phyloP scores from a whole-genome alignment of 2,888 invertebrate species.

The Tipula unca region DNA sequence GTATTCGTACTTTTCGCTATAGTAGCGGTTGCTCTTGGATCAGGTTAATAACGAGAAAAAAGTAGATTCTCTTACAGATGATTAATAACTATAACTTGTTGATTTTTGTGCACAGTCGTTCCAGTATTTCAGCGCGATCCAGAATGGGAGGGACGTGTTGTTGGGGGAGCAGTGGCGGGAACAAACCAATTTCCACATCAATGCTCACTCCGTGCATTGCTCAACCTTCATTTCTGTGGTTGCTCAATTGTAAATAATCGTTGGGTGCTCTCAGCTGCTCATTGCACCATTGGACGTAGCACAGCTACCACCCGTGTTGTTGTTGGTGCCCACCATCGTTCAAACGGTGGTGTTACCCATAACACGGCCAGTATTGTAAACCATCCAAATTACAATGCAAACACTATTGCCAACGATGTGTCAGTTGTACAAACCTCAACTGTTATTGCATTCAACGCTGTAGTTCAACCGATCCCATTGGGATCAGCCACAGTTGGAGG shows the following conservation, averaged over 20 bases:
- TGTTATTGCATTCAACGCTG: conserved; percentile 18
- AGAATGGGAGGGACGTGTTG: conserved; percentile 23
- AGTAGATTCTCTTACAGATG: background rate
- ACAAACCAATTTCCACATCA: conserved; percentile 22
- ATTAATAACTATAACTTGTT: background rate
- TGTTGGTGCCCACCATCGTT: background rate
- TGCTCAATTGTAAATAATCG: background rate
- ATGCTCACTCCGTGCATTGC: conserved; percentile 19
- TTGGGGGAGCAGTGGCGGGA: conserved; percentile 18
- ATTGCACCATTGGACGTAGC: background rate
- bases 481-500: background rate
- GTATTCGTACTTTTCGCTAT: background rate
- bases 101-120: background rate
- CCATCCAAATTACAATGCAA: conserved; percentile 22
- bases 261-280: background rate
- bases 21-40: background rate
- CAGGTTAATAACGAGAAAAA: background rate
- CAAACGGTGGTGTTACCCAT: background rate
- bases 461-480: conserved; percentile 19
- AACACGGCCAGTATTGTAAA: conserved; percentile 17
- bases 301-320: background rate
- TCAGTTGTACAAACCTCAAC: conserved; percentile 19
- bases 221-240: background rate
- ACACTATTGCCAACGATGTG: conserved; percentile 22
- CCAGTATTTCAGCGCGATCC: background rate